Evolutionary conservation across 2,797 vertebrate species (phyloP).

Genomic region (Falco rusticolus): DNA sequence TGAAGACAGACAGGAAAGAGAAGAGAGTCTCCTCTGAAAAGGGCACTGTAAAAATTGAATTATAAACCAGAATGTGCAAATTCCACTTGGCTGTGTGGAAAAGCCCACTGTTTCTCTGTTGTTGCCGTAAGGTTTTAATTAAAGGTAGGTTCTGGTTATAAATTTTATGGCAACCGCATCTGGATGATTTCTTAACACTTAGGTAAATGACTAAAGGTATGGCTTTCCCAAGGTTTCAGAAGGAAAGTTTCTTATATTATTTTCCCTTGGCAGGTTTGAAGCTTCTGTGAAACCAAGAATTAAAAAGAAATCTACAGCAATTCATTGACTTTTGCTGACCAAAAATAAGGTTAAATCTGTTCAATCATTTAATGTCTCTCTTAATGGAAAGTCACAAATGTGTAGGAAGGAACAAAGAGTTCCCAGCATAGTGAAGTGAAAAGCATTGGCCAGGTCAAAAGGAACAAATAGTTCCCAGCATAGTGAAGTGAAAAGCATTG

Average conservation of each 20-base stretch:
- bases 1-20: constrained; percentile 48
- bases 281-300: neutral
- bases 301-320: neutral
- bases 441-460: constrained; percentile 16
- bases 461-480: constrained; percentile 19
- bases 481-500: constrained; percentile 5
- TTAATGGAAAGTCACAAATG: constrained; percentile 35
- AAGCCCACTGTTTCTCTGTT: constrained; percentile 33
- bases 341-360: constrained; percentile 27
- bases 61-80: constrained; percentile 20
- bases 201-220: neutral
- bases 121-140: constrained; percentile 57
- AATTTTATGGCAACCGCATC: neutral
- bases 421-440: constrained; percentile 9
- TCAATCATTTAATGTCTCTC: constrained; percentile 23
- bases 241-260: neutral
- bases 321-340: neutral
- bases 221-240: neutral
- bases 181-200: neutral
- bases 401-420: constrained; percentile 32
- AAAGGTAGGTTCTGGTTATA: constrained; percentile 33
- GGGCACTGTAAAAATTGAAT: constrained; percentile 26
- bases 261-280: constrained; percentile 5
- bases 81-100: constrained; percentile 37
- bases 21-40: constrained; percentile 44